phyloP scores from a whole-genome alignment of 2,797 vertebrate species.

The Leucoraja ocellata region DNA sequence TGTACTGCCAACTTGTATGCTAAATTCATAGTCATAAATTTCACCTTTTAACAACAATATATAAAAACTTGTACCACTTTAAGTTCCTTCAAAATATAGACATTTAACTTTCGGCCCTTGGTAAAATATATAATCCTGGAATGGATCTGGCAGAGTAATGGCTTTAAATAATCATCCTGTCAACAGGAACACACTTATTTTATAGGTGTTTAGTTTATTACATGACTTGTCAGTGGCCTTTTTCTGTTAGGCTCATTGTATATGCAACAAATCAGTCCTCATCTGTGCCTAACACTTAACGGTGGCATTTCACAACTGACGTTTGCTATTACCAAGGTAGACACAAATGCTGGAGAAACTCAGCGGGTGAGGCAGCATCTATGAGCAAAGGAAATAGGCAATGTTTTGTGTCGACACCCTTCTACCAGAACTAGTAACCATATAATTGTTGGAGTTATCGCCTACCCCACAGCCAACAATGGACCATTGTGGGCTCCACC shows the following conservation, averaged over 20 bases:
- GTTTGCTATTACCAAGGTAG: not conserved
- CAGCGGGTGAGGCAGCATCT: no score
- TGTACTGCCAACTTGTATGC: not conserved
- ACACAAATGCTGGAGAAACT: no score
- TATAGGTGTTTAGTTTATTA: slow-evolving; percentile 11
- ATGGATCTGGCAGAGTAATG: not conserved
- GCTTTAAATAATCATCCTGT: slow-evolving; percentile 11
- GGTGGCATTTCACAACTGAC: not conserved
- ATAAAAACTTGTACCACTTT: not conserved
- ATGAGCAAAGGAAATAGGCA: no score
- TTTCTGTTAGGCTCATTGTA: not conserved
- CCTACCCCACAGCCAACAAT: no score
- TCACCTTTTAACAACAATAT: not conserved
- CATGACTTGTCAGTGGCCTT: not conserved
- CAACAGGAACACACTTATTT: not conserved
- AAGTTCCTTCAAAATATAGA: not conserved
- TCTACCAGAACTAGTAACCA: not conserved
- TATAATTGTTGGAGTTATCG: no score
- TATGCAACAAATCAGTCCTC: not conserved
- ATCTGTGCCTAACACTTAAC: not conserved
- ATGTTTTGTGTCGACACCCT: no score
- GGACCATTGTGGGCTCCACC: no score
- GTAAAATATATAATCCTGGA: not conserved
- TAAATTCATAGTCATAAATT: not conserved
- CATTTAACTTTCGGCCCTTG: not conserved